Base-by-base conservation (phyloP, 2,888 invertebrate genomes). In the Chalcosyrphus nemorum region DNA sequence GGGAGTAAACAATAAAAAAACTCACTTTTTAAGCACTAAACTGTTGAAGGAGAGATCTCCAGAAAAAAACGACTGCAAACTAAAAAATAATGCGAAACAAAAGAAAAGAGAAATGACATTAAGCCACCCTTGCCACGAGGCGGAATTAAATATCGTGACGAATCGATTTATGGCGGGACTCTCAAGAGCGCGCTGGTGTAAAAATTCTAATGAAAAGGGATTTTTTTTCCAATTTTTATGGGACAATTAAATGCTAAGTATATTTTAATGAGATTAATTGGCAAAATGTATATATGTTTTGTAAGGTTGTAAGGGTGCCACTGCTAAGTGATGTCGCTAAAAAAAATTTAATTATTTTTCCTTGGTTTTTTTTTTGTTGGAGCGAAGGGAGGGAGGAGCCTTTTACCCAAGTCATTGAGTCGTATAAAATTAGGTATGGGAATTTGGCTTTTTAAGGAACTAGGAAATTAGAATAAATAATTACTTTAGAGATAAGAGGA, bases 201-300 rank as follows among this genome's bases (percentile, higher is more conserved):
- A 19, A 17, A 19, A 45, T 7, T 45, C 2, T 45, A 19, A 11
- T 45, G 15, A 24, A 52, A 52, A 52, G 38, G 52, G 9, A 50
- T 19, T 19, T 45, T 4, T n/a, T 47, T 24, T 27, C n/a, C 15
- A 32, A 24, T 27, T 52, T 52, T 52, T 52, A 54, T 29, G 54
- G 15, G 17, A 54, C 56, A 19, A 32, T 56, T 56, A 56, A 56
- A 35, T 56, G 35, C 19, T 56, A 56, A 56, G 52, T 52, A 52
- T 21, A 56, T 38, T 56, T 56, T 56, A 56, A 56, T 56, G 35
- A 56, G 56, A 56, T 56, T 56, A 56, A 56, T 56, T 35, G 56
- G 27, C 32, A 6, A 56, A 56, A 32, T 24, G 24, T n/a, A 4
- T 35, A n/a, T 38, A 38, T 7, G 13, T 43, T 43, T 2, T 43